A percentile compares a stretch with the other conserved stretches of the same genome.
phyloP scores from a whole-genome alignment of 2,113 vertebrate species.

The Glareola pratincola region DNA sequence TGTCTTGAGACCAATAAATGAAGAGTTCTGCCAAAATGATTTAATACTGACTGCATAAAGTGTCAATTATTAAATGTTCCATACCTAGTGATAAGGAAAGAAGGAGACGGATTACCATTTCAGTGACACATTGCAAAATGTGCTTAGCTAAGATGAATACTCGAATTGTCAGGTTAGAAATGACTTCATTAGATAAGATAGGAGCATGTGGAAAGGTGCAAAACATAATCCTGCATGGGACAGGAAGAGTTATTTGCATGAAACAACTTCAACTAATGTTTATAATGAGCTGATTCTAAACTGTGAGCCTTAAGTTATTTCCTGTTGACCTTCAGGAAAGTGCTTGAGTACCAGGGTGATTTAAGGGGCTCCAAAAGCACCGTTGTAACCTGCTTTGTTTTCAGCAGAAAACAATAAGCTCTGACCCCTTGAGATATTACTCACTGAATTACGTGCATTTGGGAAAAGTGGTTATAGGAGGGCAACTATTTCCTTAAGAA shows the following conservation, averaged over 20 bases:
- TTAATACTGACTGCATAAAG: slow-evolving; percentile 57
- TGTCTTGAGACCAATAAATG: slow-evolving; percentile 31
- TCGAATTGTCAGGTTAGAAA: slow-evolving; percentile 44
- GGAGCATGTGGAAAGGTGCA: not conserved
- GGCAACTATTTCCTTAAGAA: not conserved
- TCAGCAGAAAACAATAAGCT: not conserved
- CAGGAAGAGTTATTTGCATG: not conserved
- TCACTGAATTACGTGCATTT: not conserved
- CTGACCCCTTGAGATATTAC: not conserved
- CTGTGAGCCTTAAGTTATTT: not conserved
- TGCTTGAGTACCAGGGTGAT: not conserved
- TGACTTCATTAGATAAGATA: slow-evolving; percentile 26
- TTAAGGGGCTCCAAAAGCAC: not conserved
- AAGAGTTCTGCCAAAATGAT: slow-evolving; percentile 65
- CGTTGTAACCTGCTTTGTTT: not conserved
- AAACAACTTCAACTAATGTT: not conserved
- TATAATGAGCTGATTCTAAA: not conserved
- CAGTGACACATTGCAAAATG: slow-evolving; percentile 62
- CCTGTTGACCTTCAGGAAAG: not conserved
- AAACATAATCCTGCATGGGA: not conserved
- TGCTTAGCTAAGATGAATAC: slow-evolving; percentile 13
- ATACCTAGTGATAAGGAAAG: slow-evolving; percentile 33
- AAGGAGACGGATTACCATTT: slow-evolving; percentile 42
- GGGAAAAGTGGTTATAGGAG: not conserved
- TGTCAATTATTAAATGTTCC: slow-evolving; percentile 70